Percentiles rank a stretch among this genome's conserved stretches.
These are phyloP conservation scores for Portevinia maculata DNA, from an alignment of 2,888 invertebrate species.

Conservation along the genomic window DNA sequence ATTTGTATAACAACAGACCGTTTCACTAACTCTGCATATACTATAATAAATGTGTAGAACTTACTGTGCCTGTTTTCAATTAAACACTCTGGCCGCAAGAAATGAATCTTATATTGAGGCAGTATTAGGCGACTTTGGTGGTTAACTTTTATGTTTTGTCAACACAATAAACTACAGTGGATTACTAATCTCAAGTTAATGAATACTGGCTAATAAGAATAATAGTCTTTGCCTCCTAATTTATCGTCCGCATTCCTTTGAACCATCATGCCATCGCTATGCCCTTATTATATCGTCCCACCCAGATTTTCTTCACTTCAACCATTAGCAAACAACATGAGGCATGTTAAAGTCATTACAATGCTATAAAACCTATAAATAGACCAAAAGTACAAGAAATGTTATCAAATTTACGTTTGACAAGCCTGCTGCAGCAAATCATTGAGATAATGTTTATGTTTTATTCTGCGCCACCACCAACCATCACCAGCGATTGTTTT, in stretches of 20 bases:
- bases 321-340: constrained; percentile 34
- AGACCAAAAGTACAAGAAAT: constrained; percentile 37
- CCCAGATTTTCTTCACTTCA: constrained; percentile 27
- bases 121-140: constrained; percentile 2
- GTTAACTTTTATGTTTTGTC: constrained; percentile 19
- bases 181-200: not conserved
- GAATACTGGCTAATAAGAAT: not conserved
- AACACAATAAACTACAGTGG: constrained; percentile 23
- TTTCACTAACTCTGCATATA: not conserved
- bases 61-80: not conserved
- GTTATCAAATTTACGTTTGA: constrained; percentile 62
- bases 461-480: not conserved
- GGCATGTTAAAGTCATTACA: constrained; percentile 63
- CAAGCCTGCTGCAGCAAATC: constrained; percentile 48
- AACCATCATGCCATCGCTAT: not conserved
- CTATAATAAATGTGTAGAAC: not conserved
- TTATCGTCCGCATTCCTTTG: constrained; percentile 22
- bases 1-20: no score
- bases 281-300: constrained; percentile 24
- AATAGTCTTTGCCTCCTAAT: not conserved
- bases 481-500: constrained; percentile 36
- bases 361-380: constrained; percentile 65
- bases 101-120: not conserved
- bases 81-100: not conserved
- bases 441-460: constrained; percentile 53